Base-by-base conservation (phyloP, 30 jellyfish, hydroid and myxozoan genomes). In the Cassiopea andromeda region DNA sequence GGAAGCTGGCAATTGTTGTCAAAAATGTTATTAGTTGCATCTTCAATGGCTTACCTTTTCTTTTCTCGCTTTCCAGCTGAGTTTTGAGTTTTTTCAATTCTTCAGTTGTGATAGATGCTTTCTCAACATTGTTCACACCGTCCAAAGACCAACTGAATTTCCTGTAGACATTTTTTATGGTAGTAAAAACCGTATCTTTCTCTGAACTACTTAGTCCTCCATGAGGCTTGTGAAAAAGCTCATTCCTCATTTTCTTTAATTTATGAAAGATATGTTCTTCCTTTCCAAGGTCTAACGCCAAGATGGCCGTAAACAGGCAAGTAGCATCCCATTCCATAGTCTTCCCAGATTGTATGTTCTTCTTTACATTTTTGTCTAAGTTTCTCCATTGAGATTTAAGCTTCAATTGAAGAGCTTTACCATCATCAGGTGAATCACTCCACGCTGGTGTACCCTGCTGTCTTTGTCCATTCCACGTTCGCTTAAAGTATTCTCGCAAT, bases 351-450 rank as follows among this genome's bases (percentile, higher is more conserved):
- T 80, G 43, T n/a, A 80, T 7, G 17, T 54, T 60, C 60, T 44
- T n/a, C 69, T 61, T 15, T 46, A n/a, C 7, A 3, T 45, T 54
- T 48, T 59, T 12, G 17, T 59, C 58, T 18, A 2, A 7, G 1
- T 8, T 45, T 60, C 18, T 67, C 38, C 14, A 16, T 1, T 38
- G 49, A 49, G 66, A 27, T 2, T 38, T 46, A 46, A 80, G 67
- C 45, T 54, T 59, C 0, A 14, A 47, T 60, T 45, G 60, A 12
- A 80, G 45, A 47, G 19, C 60, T n/a, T 80, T 66, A 15, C 88
- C 88, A 80, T 67, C 69, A 13, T 45, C 46, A 27, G 61, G 58
- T 5, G 88, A 80, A 67, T 80, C 88, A 49, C 47, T 72, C 88
- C 88, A 80, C 16, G 27, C 83, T 75, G 44, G 64, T 45, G 19